phyloP scores from a whole-genome alignment of 2,113 vertebrate species.

The Leuciscus idus region DNA sequence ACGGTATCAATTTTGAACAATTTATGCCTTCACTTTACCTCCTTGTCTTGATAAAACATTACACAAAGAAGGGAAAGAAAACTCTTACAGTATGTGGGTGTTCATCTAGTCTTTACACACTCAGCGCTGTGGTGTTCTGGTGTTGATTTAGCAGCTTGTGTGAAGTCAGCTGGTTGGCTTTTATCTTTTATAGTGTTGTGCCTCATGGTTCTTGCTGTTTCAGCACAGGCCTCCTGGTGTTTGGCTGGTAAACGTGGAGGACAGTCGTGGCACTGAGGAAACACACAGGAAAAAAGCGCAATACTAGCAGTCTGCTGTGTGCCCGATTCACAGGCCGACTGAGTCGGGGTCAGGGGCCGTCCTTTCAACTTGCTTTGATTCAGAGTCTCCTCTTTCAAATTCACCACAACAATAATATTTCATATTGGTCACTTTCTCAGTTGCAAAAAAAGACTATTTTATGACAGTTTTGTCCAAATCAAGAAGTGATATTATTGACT shows the following conservation, averaged over 20 bases:
- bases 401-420: neutral
- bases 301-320: neutral
- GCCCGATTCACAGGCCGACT: neutral
- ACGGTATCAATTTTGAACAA: neutral
- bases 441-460: neutral
- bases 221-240: slow-evolving; percentile 38
- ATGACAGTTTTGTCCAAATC: neutral
- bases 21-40: neutral
- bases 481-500: neutral
- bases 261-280: neutral
- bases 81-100: neutral
- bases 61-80: neutral
- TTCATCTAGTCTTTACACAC: neutral
- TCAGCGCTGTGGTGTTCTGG: neutral
- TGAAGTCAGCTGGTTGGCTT: slow-evolving; percentile 33
- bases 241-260: slow-evolving; percentile 22
- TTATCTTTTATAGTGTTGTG: slow-evolving; percentile 34
- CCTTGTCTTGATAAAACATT: neutral
- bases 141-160: slow-evolving; percentile 32
- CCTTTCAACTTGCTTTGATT: neutral
- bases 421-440: neutral
- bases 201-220: slow-evolving; percentile 15
- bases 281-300: neutral
- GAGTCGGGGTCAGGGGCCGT: neutral
- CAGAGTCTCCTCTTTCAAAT: neutral